Conservation (phyloP, 2,113 vertebrate genomes). For the Scophthalmus maximus region DNA sequence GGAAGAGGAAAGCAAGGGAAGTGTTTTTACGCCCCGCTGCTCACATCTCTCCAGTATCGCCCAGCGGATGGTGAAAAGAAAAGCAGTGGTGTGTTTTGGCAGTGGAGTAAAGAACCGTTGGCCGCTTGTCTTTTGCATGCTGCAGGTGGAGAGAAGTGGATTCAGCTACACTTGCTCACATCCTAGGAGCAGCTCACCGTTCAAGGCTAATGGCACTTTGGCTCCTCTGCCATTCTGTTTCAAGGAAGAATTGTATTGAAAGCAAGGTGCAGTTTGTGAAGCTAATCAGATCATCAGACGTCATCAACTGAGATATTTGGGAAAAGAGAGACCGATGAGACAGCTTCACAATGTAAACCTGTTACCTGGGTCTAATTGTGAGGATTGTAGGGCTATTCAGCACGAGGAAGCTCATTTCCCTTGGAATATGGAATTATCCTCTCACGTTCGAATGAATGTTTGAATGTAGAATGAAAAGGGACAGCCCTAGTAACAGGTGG, state of each 20-base stretch:
- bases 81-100: conserved; percentile 48
- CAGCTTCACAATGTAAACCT: no score
- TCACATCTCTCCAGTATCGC: conserved; percentile 62
- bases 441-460: no score
- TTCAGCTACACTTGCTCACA: conserved; percentile 29
- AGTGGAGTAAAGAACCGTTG: conserved; percentile 37
- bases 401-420: no score
- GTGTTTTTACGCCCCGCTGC: conserved; percentile 73
- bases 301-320: background rate
- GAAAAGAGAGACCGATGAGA: no score
- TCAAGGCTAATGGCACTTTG: background rate
- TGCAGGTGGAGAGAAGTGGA: conserved; percentile 46
- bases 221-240: background rate
- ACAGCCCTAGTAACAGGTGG: background rate
- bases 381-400: no score
- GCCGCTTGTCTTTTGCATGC: conserved; percentile 47
- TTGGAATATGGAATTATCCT: no score
- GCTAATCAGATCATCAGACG: background rate
- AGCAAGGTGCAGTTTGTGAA: background rate
- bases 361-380: no score
- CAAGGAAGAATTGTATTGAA: background rate
- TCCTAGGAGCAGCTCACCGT: background rate
- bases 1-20: conserved; percentile 49
- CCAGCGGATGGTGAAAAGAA: conserved; percentile 55
- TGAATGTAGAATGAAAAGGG: no score